These are phyloP conservation scores for Calephelis virginiensis DNA, from an alignment of 1,140 invertebrate species.

Conservation along the genomic window DNA sequence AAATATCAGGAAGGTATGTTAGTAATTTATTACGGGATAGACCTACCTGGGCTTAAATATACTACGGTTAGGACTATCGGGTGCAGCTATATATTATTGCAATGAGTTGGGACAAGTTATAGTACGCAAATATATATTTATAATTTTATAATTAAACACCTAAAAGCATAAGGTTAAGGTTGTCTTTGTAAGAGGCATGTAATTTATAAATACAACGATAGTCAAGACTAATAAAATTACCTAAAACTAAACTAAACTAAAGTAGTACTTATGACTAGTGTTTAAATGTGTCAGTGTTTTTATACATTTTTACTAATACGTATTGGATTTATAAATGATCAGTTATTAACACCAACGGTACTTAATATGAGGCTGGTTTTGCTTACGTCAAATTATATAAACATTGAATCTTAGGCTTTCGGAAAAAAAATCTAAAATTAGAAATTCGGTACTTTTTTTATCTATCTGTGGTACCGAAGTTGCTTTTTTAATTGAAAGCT, in stretches of 20 bases:
- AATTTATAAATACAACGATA: constrained; percentile 34
- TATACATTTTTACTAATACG: constrained; percentile 54
- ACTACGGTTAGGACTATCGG: no score
- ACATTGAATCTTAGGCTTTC: no score
- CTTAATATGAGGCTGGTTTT: background rate
- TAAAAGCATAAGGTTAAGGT: constrained; percentile 19
- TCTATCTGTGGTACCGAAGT: no score
- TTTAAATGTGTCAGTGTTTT: constrained; percentile 62
- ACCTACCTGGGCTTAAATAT: no score
- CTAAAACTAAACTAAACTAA: constrained; percentile 22
- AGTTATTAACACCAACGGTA: background rate
- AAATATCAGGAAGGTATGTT: no score
- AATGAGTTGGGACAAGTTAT: constrained; percentile 2
- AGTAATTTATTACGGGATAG: no score
- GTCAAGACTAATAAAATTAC: constrained; percentile 12
- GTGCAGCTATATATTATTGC: background rate
- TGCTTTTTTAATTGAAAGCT: no score
- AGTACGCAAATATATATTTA: constrained; percentile 14
- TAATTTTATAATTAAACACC: constrained; percentile 18
- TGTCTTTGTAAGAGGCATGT: constrained; percentile 38
- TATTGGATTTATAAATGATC: constrained; percentile 8
- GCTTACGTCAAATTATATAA: no score
- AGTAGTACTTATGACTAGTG: constrained; percentile 61
- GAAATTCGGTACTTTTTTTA: no score
- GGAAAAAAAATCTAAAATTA: no score